Evolutionary conservation across 2,888 invertebrate genomes (phyloP).

Genomic region (Acleris holmiana): DNA sequence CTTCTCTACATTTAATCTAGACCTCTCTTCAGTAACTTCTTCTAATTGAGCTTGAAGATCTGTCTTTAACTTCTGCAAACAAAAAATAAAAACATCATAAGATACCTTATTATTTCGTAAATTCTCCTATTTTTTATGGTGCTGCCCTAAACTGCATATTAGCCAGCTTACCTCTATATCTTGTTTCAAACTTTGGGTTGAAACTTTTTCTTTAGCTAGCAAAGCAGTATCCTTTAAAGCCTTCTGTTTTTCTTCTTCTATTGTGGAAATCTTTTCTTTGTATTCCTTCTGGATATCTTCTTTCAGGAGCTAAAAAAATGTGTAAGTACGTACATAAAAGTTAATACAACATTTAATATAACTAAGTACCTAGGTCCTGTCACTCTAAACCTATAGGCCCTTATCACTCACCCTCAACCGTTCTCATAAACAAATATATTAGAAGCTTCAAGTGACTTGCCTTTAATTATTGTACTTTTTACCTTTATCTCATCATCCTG

Average conservation of each 20-base stretch:
- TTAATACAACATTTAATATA: no score
- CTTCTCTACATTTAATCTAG: constrained; percentile 69
- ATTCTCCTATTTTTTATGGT: neutral
- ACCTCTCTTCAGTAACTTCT: constrained; percentile 70
- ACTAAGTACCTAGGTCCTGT: no score
- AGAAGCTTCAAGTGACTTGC: no score
- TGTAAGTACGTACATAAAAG: no score
- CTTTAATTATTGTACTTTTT: no score
- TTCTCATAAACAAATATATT: no score
- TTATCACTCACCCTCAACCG: no score
- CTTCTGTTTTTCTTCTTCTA: constrained; percentile 71
- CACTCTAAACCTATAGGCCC: no score
- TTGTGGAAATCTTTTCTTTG: constrained; percentile 66
- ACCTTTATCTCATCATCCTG: constrained; percentile 86
- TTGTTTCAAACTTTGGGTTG: constrained; percentile 66
- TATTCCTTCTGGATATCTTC: constrained; percentile 76
- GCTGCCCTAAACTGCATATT: neutral
- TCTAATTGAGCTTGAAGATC: constrained; percentile 74
- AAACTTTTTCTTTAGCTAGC: constrained; percentile 68
- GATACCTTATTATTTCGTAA: neutral
- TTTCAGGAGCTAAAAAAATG: constrained; percentile 58
- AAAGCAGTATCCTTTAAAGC: constrained; percentile 62
- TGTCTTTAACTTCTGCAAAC: constrained; percentile 70
- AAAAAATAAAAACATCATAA: constrained; percentile 26
- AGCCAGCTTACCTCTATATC: constrained; percentile 66